Base-by-base conservation (phyloP, 1,140 invertebrate species). In the Drosophila sp. region DNA sequence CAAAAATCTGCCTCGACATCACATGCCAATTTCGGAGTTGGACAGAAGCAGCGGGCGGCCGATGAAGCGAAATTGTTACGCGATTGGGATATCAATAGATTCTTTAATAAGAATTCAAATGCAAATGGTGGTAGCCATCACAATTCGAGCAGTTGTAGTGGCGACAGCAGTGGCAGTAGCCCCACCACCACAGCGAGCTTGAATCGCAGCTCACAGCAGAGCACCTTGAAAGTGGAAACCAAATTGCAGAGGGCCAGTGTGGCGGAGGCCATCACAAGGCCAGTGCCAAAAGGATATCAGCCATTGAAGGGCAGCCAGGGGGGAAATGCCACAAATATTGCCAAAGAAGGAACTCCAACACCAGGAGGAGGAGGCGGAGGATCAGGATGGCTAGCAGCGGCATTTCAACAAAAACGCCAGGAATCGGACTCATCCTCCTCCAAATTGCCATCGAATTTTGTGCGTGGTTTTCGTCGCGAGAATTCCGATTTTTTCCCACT, bases 81-180 rank as follows among this genome's bases (percentile, higher is more conserved):
- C 92, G 96, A 97, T 72, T 97, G 96, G 96, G 95, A 97, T 92
- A 95, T 97, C 92, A 95, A 95, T 72, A 94, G 95, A 91, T 96
- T 97, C 93, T 96, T 97, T 91, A 95, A 96, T 79, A 94, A 93
- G 64, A 74, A 57, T 10, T 33, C 60, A 8, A 72, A 61, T 11
- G 35, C 35, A 30, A 30, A 30, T 30, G 30, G 30, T 30, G 56
- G 66, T 33, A 57, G 40, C n/a, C 35, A 62, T 25, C 23, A 54
- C 8, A 38, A 62, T 25, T 40, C 54, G 25, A 17, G 41, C 8
- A 35, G 33, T 5, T 55, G 62, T 27, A 61, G 62, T 5, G 62
- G 74, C 30, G 63, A 78, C 11, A 40, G 38, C 23, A 70, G 69
- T 58, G 60, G 67, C 8, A 54, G 69, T 62, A 81, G 71, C 10